These are phyloP conservation scores for Falcunculus frontatus DNA, from an alignment of 2,113 vertebrate genomes.

Conservation along the genomic window DNA sequence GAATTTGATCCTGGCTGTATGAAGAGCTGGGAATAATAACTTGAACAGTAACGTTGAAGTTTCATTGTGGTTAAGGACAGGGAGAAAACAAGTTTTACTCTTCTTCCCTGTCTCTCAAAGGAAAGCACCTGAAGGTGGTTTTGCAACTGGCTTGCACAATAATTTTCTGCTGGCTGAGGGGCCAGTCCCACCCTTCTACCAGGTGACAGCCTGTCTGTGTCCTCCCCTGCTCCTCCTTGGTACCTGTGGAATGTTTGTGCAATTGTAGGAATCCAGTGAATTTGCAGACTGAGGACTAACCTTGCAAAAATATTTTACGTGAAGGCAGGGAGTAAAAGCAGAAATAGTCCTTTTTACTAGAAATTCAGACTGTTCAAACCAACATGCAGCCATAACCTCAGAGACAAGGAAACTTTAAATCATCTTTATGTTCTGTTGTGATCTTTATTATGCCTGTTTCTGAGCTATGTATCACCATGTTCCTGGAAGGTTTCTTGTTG, in stretches of 20 bases:
- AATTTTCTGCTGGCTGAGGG: not conserved
- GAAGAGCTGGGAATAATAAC: not conserved
- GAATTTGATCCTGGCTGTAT: not conserved
- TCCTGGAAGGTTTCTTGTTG: not conserved
- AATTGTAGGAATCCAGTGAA: not conserved
- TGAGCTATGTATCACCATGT: not conserved
- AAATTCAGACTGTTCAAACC: not conserved
- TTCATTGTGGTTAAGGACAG: not conserved
- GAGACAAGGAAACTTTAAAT: not conserved
- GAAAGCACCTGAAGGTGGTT: not conserved
- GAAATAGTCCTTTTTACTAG: not conserved
- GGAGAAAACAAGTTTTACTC: not conserved
- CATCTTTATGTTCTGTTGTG: not conserved
- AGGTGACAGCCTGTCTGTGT: not conserved
- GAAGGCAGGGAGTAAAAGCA: not conserved
- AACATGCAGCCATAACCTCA: not conserved
- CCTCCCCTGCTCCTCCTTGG: not conserved
- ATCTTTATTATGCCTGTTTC: not conserved
- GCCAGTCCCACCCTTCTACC: not conserved
- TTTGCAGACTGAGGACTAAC: not conserved
- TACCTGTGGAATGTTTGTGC: not conserved
- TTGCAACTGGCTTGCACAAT: not conserved
- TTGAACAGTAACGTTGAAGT: not conserved
- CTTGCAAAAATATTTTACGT: not conserved
- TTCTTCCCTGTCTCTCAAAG: not conserved